Percentiles rank a stretch among this genome's conserved stretches.
Evolutionary conservation across 2,113 vertebrate species (phyloP).

Genomic region (Burhinus bistriatus): DNA sequence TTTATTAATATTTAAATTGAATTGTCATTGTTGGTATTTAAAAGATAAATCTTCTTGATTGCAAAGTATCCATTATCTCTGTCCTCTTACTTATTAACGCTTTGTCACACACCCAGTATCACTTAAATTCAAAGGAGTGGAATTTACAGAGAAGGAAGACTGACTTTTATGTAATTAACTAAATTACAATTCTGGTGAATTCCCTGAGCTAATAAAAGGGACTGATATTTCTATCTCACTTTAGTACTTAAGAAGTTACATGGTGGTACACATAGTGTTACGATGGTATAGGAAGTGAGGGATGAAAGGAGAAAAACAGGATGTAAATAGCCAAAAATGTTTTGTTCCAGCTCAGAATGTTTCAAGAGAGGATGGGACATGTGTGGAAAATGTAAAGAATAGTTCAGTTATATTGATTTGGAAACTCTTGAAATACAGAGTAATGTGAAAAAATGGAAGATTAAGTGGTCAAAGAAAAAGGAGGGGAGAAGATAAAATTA

Average conservation of each 20-base stretch:
- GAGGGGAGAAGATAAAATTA: not conserved
- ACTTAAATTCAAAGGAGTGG: not conserved
- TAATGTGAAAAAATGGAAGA: not conserved
- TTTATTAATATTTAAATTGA: not conserved
- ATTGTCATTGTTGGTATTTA: not conserved
- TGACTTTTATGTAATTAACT: not conserved
- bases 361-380: too few species aligned
- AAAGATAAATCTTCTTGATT: not conserved
- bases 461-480: not conserved
- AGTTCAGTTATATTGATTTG: too few species aligned
- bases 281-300: not conserved
- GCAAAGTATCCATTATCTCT: not conserved
- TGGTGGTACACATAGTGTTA: not conserved
- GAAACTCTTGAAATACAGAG: too few species aligned
- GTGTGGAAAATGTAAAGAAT: too few species aligned
- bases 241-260: not conserved
- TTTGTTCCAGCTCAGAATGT: not conserved
- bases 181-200: not conserved
- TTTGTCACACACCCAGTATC: not conserved
- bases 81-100: not conserved
- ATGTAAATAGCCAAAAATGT: not conserved
- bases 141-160: not conserved
- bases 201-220: not conserved
- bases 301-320: not conserved
- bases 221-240: not conserved